Evolutionary conservation across 2,113 vertebrate genomes (phyloP).

Genomic region (Semicossyphus pulcher): DNA sequence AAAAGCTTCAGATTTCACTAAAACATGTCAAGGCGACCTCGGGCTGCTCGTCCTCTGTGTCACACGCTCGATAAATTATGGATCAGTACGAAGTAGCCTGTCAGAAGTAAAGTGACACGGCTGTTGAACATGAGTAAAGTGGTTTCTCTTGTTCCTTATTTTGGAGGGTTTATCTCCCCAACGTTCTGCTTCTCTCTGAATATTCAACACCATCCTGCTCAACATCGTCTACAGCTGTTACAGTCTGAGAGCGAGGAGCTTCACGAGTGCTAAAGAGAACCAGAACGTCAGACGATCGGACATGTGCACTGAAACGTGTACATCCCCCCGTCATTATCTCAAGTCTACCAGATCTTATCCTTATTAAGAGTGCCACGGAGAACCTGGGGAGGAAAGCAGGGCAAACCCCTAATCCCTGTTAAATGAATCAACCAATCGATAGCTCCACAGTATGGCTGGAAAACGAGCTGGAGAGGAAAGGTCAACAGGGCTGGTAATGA

Average conservation of each 20-base stretch:
- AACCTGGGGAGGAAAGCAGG: constrained; percentile 32
- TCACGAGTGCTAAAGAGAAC: neutral
- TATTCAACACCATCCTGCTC: neutral
- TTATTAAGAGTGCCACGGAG: constrained; percentile 25
- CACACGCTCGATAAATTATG: constrained; percentile 42
- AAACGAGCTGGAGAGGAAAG: constrained; percentile 67
- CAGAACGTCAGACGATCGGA: neutral
- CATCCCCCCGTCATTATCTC: constrained; percentile 5
- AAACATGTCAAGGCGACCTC: neutral
- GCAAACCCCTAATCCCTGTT: constrained; percentile 64
- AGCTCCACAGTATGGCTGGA: constrained; percentile 65
- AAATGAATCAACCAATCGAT: constrained; percentile 74
- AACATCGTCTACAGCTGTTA: neutral
- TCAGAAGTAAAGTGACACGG: constrained; percentile 28
- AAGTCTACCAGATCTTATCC: neutral
- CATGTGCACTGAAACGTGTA: neutral
- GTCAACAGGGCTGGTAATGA: constrained; percentile 74
- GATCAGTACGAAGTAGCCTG: constrained; percentile 7
- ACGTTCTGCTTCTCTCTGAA: constrained; percentile 8
- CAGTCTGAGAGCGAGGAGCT: neutral
- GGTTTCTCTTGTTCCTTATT: constrained; percentile 1
- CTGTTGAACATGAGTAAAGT: constrained; percentile 3
- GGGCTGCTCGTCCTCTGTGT: neutral
- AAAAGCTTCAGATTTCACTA: neutral
- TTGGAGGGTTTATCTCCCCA: neutral